These are phyloP conservation scores for Salpingus planirostris DNA, from an alignment of 2,888 invertebrate species.

Conservation along the genomic window DNA sequence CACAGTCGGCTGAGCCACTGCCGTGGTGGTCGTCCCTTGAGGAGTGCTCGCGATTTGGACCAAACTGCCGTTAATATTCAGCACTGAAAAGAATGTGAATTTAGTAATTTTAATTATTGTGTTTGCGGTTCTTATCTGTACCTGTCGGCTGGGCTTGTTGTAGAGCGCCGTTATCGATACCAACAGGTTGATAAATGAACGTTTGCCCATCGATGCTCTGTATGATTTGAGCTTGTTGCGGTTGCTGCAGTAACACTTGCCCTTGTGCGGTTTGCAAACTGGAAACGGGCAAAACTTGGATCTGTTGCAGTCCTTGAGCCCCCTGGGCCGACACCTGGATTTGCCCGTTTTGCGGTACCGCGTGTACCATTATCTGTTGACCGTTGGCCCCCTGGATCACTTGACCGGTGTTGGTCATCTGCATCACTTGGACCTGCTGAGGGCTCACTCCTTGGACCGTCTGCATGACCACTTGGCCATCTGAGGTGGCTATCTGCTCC, in stretches of 20 bases:
- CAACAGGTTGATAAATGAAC: slow-evolving; percentile 75
- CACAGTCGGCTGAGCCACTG: slow-evolving; percentile 34
- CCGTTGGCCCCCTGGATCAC: slow-evolving; percentile 59
- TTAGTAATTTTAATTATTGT: too few relatives aligned
- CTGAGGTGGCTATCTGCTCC: slow-evolving; percentile 48
- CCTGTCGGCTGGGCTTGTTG: slow-evolving; percentile 54
- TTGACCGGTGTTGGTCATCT: slow-evolving; percentile 49
- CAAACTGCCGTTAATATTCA: slow-evolving; percentile 68
- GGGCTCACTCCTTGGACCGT: slow-evolving; percentile 45
- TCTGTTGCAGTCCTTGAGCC: slow-evolving; percentile 55
- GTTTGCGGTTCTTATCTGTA: too few relatives aligned
- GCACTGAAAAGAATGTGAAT: slow-evolving; percentile 50
- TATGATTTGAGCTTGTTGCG: slow-evolving; percentile 69
- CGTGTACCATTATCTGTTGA: slow-evolving; percentile 63
- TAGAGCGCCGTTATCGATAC: slow-evolving; percentile 46
- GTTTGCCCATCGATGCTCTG: slow-evolving; percentile 92
- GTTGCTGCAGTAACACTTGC: slow-evolving; percentile 53
- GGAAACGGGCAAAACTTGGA: slow-evolving; percentile 67
- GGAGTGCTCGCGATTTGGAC: slow-evolving; percentile 54
- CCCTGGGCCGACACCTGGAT: slow-evolving; percentile 52
- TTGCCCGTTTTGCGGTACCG: slow-evolving; percentile 52
- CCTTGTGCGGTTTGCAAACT: slow-evolving; percentile 51
- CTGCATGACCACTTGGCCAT: slow-evolving; percentile 55
- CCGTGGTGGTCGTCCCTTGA: slow-evolving; percentile 33
- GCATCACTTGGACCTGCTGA: slow-evolving; percentile 55